These are phyloP conservation scores for Lepilemur septentrionalis DNA, from an alignment of 2,797 vertebrate genomes.

Conservation along the genomic window DNA sequence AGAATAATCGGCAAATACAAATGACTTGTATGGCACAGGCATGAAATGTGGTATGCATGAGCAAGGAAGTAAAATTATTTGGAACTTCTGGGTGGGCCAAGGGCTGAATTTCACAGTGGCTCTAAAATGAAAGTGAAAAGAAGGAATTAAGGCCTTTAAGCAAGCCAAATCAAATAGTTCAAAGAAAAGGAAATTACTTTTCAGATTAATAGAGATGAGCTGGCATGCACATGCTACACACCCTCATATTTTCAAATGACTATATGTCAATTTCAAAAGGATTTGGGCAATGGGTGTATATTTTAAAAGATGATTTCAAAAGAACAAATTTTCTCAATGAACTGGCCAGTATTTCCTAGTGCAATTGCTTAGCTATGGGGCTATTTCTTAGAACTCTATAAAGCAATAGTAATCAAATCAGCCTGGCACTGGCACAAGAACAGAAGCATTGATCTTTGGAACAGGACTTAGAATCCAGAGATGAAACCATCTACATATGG, in stretches of 20 bases:
- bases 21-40: not conserved
- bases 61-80: not conserved
- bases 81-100: conserved; percentile 15
- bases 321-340: conserved; percentile 16
- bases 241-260: conserved; percentile 54
- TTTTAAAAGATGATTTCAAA: conserved; percentile 50
- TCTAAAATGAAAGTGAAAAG: conserved; percentile 60
- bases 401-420: too few species aligned
- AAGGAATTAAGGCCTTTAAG: conserved; percentile 55
- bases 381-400: not conserved
- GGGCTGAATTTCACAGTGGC: conserved; percentile 40
- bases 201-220: conserved; percentile 59
- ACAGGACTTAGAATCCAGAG: too few species aligned
- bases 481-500: too few species aligned
- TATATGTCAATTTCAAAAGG: conserved; percentile 23
- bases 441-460: too few species aligned
- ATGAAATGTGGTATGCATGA: not conserved
- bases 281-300: conserved; percentile 20
- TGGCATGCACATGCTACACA: conserved; percentile 15
- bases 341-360: not conserved
- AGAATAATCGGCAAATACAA: conserved; percentile 46
- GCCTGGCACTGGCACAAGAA: too few species aligned
- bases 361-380: not conserved
- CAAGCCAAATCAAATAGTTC: conserved; percentile 60
- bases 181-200: conserved; percentile 67